Evolutionary conservation across 2,888 invertebrate species (phyloP).

Genomic region (Lycocerus yunnanus): DNA sequence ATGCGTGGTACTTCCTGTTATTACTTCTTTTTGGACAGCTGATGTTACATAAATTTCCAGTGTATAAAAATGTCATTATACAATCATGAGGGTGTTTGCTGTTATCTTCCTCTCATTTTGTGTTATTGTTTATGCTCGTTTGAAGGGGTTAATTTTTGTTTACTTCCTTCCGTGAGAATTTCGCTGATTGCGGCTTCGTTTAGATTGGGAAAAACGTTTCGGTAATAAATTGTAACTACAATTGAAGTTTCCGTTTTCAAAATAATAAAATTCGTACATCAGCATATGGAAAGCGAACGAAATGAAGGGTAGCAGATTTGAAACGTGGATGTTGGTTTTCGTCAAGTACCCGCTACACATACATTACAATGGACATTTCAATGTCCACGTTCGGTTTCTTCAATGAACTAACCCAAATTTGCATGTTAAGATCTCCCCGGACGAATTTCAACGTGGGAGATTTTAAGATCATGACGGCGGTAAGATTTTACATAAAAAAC

Average conservation of each 20-base stretch:
- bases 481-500: slow-evolving; percentile 46
- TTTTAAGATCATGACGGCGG: slow-evolving; percentile 44
- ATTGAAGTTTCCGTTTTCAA: not conserved
- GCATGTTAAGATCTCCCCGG: slow-evolving; percentile 44
- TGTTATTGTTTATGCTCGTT: not conserved
- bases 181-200: not conserved
- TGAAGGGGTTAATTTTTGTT: not conserved
- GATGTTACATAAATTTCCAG: not conserved
- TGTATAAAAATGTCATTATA: not conserved
- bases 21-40: not conserved
- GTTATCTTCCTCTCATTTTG: not conserved
- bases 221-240: not conserved
- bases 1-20: not conserved
- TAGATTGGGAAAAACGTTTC: not conserved
- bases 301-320: slow-evolving; percentile 16
- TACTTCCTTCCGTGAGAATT: not conserved
- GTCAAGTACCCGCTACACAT: slow-evolving; percentile 19
- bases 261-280: not conserved
- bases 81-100: not conserved
- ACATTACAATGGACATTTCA: slow-evolving; percentile 28
- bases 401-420: slow-evolving; percentile 38
- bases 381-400: slow-evolving; percentile 29
- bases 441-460: slow-evolving; percentile 49
- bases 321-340: slow-evolving; percentile 14
- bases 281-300: not conserved